Evolutionary conservation across 2,113 vertebrate genomes (phyloP).

Genomic region (Cacatua alba): DNA sequence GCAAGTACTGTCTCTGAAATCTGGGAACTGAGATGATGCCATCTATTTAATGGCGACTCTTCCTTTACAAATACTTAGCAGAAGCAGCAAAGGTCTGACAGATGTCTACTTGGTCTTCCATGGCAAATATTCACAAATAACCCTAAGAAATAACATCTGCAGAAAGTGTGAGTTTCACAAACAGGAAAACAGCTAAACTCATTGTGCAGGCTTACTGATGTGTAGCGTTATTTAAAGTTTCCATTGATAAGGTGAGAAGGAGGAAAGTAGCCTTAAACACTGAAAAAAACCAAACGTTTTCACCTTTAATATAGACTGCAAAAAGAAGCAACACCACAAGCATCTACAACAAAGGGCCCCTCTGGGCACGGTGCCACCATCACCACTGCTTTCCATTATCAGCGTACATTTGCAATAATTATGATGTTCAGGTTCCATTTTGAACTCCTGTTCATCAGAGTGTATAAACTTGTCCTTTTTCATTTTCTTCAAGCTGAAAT

Average conservation of each 20-base stretch:
- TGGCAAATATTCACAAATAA: not conserved
- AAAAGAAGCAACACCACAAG: not conserved
- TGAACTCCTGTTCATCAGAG: not conserved
- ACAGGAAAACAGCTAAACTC: not conserved
- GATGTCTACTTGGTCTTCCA: not conserved
- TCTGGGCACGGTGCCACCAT: not conserved
- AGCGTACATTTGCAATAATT: not conserved
- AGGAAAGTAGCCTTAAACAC: not conserved
- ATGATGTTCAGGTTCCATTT: not conserved
- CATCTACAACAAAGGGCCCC: not conserved
- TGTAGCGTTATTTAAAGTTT: not conserved
- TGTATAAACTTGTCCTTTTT: slow-evolving; percentile 1
- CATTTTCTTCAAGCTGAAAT: slow-evolving; percentile 21
- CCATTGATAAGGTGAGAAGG: not conserved
- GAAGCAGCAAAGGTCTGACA: not conserved
- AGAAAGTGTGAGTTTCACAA: not conserved
- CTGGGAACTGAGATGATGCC: not conserved
- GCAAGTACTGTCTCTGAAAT: not conserved
- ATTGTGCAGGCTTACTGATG: not conserved
- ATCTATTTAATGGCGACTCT: not conserved
- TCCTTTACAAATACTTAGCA: not conserved
- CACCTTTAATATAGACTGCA: not conserved
- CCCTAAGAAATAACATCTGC: not conserved
- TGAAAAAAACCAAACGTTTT: not conserved
- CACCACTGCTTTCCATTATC: not conserved